Percentiles rank a stretch among this genome's conserved stretches.
phyloP scores from a whole-genome alignment of 1,140 invertebrate genomes.

The Tetraneura akinire region DNA sequence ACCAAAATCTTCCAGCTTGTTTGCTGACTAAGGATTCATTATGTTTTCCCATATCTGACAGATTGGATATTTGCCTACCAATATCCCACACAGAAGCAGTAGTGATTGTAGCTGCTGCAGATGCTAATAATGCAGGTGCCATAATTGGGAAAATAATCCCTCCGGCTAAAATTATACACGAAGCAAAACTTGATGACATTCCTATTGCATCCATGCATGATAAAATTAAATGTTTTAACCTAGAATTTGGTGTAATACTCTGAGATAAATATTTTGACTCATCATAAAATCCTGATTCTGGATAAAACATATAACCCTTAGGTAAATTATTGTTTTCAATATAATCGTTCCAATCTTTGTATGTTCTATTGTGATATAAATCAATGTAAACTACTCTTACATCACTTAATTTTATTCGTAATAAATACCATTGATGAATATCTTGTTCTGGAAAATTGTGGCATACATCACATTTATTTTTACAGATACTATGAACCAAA shows the following conservation, averaged over 20 bases:
- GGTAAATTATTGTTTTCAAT: constrained; percentile 18
- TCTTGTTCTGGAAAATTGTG: not conserved
- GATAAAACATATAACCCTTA: constrained; percentile 10
- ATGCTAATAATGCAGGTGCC: not conserved
- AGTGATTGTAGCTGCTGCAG: not conserved
- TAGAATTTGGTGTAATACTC: not conserved
- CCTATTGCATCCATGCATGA: not conserved
- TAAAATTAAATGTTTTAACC: not conserved
- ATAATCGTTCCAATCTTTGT: constrained; percentile 33
- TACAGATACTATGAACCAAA: constrained; percentile 12
- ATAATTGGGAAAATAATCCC: not conserved
- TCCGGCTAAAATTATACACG: not conserved
- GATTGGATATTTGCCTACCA: not conserved
- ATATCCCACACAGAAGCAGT: not conserved
- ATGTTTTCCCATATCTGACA: not conserved
- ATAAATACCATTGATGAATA: constrained; percentile 13
- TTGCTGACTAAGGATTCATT: not conserved
- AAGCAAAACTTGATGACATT: not conserved
- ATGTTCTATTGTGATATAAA: not conserved
- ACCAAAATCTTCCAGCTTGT: not conserved
- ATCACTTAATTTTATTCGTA: not conserved
- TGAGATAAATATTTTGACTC: not conserved
- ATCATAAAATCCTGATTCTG: constrained; percentile 6
- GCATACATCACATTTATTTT: not conserved
- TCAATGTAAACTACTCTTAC: not conserved